Base-by-base conservation (phyloP, 2,113 vertebrate genomes). In the Neogobius melanostomus region DNA sequence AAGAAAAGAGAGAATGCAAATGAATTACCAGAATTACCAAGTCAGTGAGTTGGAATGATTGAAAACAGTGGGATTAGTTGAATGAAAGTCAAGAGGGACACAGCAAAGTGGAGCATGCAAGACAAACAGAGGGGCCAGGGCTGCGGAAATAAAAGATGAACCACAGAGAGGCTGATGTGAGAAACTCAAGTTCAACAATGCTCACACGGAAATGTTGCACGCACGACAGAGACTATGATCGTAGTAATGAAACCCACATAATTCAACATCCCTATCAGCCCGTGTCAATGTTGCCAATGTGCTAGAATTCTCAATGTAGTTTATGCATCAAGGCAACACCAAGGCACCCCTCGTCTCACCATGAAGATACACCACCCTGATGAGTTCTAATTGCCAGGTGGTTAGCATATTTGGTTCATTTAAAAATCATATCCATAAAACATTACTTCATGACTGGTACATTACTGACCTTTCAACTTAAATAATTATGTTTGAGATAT, bases 31-130 rank as follows among this genome's bases (percentile, higher is more conserved):
- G 14, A 48, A 15, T 3, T 36, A 57, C 45, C 48, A 59, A 63
- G 57, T 68, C 46, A 63, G 63, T 64, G 21, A 42, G 72, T 71
- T 76, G 64, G 53, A 68, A 44, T 61, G 43, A 65, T 59, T 69
- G 14, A 44, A 68, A 69, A 43, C 42, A 28, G 1, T 16, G 52
- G 73, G 77, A 73, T 66, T 65, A 66, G 53, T 62, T 68, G 65
- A 60, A 54, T 46, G 42, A 51, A 70, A 69, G 68, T 73, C 57
- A 75, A 67, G 69, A 48, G 73, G 73, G 69, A 62, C 28, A 21
- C 51, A 49, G 11, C 28, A 43, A 42, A 51, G 63, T 50, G 68
- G 50, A 64, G 45, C 64, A 61, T 16, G 16, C 62, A 73, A 64
- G 68, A 42, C 17, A 72, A 0, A 11, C 11, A 65, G 28, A 36